Evolutionary conservation across 1,140 invertebrate genomes (phyloP), one percentile per base, ranked within the genome.

Genomic region (Trichonephila clavipes): DNA sequence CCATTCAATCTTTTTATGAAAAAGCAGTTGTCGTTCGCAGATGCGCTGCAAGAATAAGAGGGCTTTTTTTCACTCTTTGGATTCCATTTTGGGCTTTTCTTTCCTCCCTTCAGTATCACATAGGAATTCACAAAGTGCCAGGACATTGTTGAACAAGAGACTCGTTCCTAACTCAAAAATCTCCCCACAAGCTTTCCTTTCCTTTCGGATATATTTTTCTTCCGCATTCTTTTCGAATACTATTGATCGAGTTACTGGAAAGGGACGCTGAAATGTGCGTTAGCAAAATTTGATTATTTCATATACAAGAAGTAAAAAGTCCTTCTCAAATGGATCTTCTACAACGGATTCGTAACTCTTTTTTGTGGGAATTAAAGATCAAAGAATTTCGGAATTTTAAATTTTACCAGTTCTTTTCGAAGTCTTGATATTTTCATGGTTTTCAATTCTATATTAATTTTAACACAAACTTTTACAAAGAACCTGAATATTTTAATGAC

Each of bases 21-120:
- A 87, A 87, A 87, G 85, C 58, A 62, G 85, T 59, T 87, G 85
- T 87, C 85, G 85, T 87, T 59, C 59, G 28, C 85, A 87, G 85
- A 87, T 87, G 85, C 28, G 16, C 19, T 51, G 58, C 58, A 58
- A 58, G 82, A 85, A 85, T 85, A n/a, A 40, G 72, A 28, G 28
- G 28, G 28, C 28, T 28, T 28, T 28, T 28, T 28, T 28, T 28
- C 28, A 34, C 18, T 77, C 19, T 77, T 77, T 77, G 12, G 28
- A 18, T 77, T 24, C 72, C 24, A 19, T 40, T 40, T 77, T 28
- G 28, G 14, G 14, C 14, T 34, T 34, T 34, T 19, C 28, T 34
- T 34, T 24, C 69, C 69, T 16, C 16, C 28, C 34, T 14, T 28
- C 28, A 16, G 24, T 18, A 28, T 28, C 18, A 12, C 18, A 18